Evolutionary conservation across 2,888 invertebrate genomes (phyloP), one percentile per base, ranked within the genome.

Genomic region (Chymomyza fuscimana): DNA sequence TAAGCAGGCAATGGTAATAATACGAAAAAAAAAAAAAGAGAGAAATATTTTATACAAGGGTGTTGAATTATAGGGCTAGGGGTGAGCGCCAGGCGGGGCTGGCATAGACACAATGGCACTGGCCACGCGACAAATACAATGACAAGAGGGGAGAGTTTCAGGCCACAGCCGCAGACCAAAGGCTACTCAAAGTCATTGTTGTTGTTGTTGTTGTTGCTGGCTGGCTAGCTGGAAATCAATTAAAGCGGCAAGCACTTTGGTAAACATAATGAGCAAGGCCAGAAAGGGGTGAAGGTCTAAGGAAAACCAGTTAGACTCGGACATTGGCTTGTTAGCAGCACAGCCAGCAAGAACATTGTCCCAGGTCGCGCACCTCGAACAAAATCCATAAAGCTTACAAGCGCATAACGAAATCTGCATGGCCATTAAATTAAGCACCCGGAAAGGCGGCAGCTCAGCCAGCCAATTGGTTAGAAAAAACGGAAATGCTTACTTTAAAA

Each of bases 341-440:
- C 54, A 22, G 22, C 54, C 9, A 22, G 58, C 22, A 22, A 25
- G 58, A 15, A n/a, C 25, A 70, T 77, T 74, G 67, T 60, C 76
- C 59, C 65, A 77, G 77, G 77, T 73, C 77, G 22, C 36, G 16
- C 29, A 46, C 22, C 46, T 51, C 9, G 12, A n/a, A 32, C 46
- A 16, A 36, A 63, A 51, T 63, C 19, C 25, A 22, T 22, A 52
- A 59, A 59, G 12, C 19, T 22, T 56, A 36, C 61, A 36, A 36
- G 40, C 19, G 19, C 19, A 36, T 12, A 64, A 65, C 70, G 67
- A 75, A 83, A 76, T 86, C 79, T 66, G 79, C 74, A 74, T 46
- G 73, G 64, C 82, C 80, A 82, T 86, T 86, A 86, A 87, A 87
- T 79, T 80, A 87, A 86, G 76, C 82, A 77, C 40, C 85, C 87